These are phyloP conservation scores for Zele albiditarsus DNA, from an alignment of 2,888 invertebrate species.

Conservation along the genomic window DNA sequence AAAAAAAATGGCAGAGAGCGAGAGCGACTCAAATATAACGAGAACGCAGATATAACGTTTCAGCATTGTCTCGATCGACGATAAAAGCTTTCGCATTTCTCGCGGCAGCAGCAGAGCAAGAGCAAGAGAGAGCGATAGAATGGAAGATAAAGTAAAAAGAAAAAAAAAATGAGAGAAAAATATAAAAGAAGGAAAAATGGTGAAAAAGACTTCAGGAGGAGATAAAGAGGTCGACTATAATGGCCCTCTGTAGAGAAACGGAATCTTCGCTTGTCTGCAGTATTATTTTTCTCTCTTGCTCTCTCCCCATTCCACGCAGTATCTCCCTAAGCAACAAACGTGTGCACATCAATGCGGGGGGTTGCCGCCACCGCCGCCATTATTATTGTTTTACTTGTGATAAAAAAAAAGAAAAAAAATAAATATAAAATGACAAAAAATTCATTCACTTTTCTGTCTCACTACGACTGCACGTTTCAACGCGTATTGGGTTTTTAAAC, in stretches of 20 bases:
- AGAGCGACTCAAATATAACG: conserved; percentile 10
- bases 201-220: conserved; percentile 61
- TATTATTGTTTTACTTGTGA: conserved; percentile 60
- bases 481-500: conserved; percentile 2
- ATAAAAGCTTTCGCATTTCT: conserved; percentile 65
- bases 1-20: conserved; percentile 27
- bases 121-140: conserved; percentile 47
- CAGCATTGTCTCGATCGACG: conserved; percentile 62
- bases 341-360: conserved; percentile 46
- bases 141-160: conserved; percentile 43
- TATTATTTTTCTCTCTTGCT: not conserved
- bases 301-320: conserved; percentile 50
- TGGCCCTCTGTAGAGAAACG: conserved; percentile 51
- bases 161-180: conserved; percentile 58
- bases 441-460: not conserved
- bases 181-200: conserved; percentile 65
- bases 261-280: conserved; percentile 1
- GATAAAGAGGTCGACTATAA: conserved; percentile 67
- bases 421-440: not conserved
- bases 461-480: not conserved
- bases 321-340: conserved; percentile 50
- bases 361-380: conserved; percentile 46
- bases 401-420: not conserved
- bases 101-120: conserved; percentile 47
- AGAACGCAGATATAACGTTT: conserved; percentile 40